Evolutionary conservation across 2,797 vertebrate genomes (phyloP), one percentile per base, ranked within the genome.

Genomic region (Leptatherina wallacei): DNA sequence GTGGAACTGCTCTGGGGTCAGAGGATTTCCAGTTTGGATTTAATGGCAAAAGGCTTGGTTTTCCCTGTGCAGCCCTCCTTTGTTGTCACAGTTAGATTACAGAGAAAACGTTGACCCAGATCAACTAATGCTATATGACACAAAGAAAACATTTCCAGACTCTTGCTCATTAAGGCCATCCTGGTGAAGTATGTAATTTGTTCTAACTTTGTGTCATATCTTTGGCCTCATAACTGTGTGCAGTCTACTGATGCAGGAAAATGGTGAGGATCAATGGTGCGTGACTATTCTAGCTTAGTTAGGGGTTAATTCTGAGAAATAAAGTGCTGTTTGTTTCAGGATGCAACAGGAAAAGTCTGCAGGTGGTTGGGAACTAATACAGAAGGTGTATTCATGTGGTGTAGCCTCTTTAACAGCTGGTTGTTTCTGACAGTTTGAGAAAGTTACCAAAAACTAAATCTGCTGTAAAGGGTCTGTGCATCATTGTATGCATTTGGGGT

Each of bases 331-430:
- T 88, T 88, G 90, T 90, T 62, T 81, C 38, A 40, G 75, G 74
- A 62, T 77, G 82, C 71, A 71, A 68, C 80, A 81, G 84, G 71
- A 81, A 68, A 77, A 73, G 85, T 75, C 84, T 85, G 90, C 88
- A 92, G 91, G 91, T 91, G 89, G 83, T 85, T 68, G 70, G 69
- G 35, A 65, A 62, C 74, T 69, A 69, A 81, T 72, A 92, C 90
- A 91, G 88, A 91, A 82, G 82, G 67, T 88, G 84, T 87, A 92
- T 92, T 93, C 88, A 93, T 85, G 67, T 81, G 84, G 27, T 73
- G 65, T 49, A 49, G 66, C 70, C 69, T 78, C 75, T 76, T 79
- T 65, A 75, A 73, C 13, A 20, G 20, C 10, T 9, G 22, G 49
- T 52, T 12, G 22, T 52, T 20, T 14, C 51, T 11, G 13, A 55